These are phyloP conservation scores for Eulemur rubriventer DNA, from an alignment of 2,797 vertebrate species.

Conservation along the genomic window DNA sequence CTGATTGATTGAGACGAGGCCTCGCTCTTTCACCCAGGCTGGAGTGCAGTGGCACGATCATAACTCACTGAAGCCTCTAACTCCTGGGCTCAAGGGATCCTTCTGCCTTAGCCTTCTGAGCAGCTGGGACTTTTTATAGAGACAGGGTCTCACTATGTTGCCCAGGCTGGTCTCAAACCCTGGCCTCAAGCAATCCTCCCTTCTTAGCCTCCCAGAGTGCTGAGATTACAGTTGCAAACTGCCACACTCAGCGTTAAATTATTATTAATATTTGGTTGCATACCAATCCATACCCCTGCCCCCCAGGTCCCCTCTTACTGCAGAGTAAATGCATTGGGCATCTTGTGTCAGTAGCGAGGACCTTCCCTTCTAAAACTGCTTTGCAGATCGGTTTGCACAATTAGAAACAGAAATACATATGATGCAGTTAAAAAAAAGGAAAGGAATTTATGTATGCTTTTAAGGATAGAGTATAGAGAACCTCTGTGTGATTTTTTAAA, in stretches of 20 bases:
- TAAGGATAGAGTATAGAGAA: background rate
- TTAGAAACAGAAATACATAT: background rate
- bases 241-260: background rate
- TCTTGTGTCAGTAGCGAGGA: background rate
- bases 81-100: background rate
- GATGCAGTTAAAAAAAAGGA: background rate
- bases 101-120: background rate
- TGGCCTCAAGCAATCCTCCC: background rate
- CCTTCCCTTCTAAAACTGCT: background rate
- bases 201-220: background rate
- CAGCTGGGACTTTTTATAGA: background rate
- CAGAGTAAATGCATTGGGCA: background rate
- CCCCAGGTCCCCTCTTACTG: background rate
- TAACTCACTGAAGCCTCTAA: background rate
- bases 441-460: slow-evolving; percentile 20
- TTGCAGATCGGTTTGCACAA: background rate
- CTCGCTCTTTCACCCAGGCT: background rate
- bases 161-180: background rate
- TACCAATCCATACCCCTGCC: fast-evolving
- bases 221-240: background rate
- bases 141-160: background rate
- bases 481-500: background rate
- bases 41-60: background rate
- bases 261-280: background rate
- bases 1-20: background rate